Evolutionary conservation across 1,140 invertebrate species (phyloP), one percentile per base, ranked within the genome.

Genomic region (Cherax destructor): DNA sequence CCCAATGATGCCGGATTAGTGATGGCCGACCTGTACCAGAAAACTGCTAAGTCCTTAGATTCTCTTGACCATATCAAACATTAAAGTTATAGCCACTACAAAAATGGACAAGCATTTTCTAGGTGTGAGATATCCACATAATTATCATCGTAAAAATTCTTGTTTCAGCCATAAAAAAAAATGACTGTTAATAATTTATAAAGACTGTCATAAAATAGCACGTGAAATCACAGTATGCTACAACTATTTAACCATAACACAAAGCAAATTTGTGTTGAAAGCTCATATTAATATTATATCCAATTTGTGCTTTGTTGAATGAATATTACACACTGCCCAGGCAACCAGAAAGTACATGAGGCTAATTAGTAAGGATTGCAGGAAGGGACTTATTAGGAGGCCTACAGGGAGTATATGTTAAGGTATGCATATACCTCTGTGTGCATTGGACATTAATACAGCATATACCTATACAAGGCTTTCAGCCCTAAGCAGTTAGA

Each of bases 361-460:
- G 30, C n/a, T 30, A 74, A 7, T 24, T 9, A 4, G 21, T 74
- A 21, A 74, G 4, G 69, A 74, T 21, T 74, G 69, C 69, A 74
- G n/a, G 69, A 30, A 30, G 69, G 69, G 69, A 74, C 69, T 30
- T 74, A 6, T 65, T 11, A 21, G 61, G 61, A 30, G 24, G 7
- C 24, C 69, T 30, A 74, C 69, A 74, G 69, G 69, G 69, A 30
- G 11, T 50, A 18, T 80, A 56, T 80, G 18, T 80, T 24, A 24
- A n/a, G 21, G 13, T 81, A 59, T 56, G 24, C 18, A 21, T 81
- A n/a, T 81, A 81, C 79, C 50, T 59, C 49, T 56, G 21, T 81
- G 79, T 81, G 50, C 79, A 56, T 11, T 80, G 52, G 52, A 80
- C 78, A 80, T 50, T 18, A 52, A 81, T 50, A 30, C 24, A 21